These are phyloP conservation scores for Microtus montanus DNA, from an alignment of 2,113 vertebrate species.

Conservation along the genomic window DNA sequence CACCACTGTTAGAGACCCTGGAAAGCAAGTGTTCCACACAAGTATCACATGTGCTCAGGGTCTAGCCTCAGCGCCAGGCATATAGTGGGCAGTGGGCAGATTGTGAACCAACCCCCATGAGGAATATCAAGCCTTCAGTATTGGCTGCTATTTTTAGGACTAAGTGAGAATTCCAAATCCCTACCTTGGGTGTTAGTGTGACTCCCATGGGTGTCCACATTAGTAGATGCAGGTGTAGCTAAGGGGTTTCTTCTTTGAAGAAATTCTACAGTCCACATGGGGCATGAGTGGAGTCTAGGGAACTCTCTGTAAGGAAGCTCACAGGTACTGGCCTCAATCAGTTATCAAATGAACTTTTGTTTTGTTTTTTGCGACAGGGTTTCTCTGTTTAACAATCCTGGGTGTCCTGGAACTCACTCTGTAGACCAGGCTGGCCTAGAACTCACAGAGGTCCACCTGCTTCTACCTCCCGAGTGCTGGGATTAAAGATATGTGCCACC, in stretches of 20 bases:
- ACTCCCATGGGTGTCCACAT: too few species aligned
- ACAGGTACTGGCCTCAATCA: not conserved
- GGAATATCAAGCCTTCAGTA: not conserved
- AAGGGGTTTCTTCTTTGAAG: not conserved
- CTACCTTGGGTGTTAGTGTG: not conserved
- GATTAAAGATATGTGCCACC: not conserved
- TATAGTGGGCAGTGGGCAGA: accelerated
- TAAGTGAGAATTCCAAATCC: not conserved
- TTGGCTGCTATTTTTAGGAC: not conserved
- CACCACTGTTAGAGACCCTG: too few species aligned
- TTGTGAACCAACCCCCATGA: too few species aligned
- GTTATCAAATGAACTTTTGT: not conserved
- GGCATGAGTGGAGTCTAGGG: not conserved
- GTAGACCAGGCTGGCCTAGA: not conserved
- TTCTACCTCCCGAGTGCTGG: not conserved
- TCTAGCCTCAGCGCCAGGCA: not conserved
- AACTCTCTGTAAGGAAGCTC: not conserved
- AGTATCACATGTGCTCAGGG: not conserved
- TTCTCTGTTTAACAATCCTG: not conserved
- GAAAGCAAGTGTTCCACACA: accelerated
- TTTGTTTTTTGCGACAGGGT: not conserved
- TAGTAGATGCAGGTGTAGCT: not conserved
- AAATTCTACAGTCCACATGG: not conserved
- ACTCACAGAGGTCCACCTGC: too few species aligned
- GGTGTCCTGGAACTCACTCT: not conserved